Evolutionary conservation across 1,140 invertebrate genomes (phyloP), one percentile per base, ranked within the genome.

Genomic region (Zaprionus capensis): DNA sequence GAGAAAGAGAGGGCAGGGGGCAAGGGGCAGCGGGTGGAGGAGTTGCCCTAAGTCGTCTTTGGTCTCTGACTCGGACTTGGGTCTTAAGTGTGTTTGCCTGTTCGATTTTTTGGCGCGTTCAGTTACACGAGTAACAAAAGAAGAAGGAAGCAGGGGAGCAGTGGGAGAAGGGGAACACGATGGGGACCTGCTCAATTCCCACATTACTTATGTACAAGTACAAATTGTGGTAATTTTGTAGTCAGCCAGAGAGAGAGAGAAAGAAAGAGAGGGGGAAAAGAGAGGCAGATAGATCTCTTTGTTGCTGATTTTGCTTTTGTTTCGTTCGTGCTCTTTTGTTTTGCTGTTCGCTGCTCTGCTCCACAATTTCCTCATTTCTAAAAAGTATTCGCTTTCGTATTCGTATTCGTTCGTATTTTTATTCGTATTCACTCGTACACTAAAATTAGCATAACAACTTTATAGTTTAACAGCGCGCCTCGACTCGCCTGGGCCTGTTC

Each of bases 381-480:
- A 86, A 75, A 78, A 67, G 69, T 41, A 77, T 51, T 44, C 20
- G 57, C 31, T 53, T 67, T 51, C 46, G 28, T 17, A 46, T 44
- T 44, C 56, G 59, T 46, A 46, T 9, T 56, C 41, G 41, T 51
- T 11, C 17, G 61, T 63, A 55, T 58, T 72, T 65, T 55, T 26
- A 56, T 62, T 74, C 56, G 58, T 57, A 22, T 20, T 66, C 53
- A 59, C 58, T 41, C 71, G 72, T 77, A 86, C 87, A 91, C 86
- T 85, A 84, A 92, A 92, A 92, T 92, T 92, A 92, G 91, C 91
- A 92, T 92, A 92, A 92, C 91, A 92, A 92, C 91, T 92, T 92
- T 92, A 92, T 92, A 92, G 91, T 92, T 92, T 92, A 92, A 92
- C 91, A 87, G 81, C 91, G 31, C 31, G 31, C 31, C 9, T 11